Conservation (phyloP, 2,888 invertebrate genomes). For the Oconnorella tubifera region DNA sequence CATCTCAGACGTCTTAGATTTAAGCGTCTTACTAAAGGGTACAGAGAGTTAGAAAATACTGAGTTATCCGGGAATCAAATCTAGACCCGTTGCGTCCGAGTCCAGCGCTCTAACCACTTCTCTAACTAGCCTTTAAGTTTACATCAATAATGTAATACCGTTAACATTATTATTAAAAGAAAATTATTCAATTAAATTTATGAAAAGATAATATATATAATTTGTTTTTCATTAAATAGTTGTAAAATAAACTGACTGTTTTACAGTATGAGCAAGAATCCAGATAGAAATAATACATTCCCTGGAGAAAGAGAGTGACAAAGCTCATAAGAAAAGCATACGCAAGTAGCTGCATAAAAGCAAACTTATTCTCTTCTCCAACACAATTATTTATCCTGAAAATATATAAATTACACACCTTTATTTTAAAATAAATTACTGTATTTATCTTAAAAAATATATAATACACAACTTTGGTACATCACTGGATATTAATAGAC, state of each 20-base stretch:
- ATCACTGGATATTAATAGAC: too few relatives aligned
- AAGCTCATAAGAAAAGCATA: conserved; percentile 60
- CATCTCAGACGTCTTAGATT: too few relatives aligned
- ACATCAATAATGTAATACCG: neutral
- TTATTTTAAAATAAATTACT: too few relatives aligned
- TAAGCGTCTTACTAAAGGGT: too few relatives aligned
- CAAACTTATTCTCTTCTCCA: conserved; percentile 53
- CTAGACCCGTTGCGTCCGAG: neutral
- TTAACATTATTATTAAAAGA: neutral
- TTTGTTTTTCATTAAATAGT: neutral
- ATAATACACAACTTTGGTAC: too few relatives aligned
- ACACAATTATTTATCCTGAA: conserved; percentile 57
- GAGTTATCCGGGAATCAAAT: too few relatives aligned
- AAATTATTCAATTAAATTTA: neutral
- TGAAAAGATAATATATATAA: neutral
- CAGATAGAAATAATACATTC: conserved; percentile 4
- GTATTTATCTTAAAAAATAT: too few relatives aligned
- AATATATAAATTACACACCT: conserved; percentile 18
- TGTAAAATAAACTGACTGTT: conserved; percentile 1
- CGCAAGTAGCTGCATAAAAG: conserved; percentile 60
- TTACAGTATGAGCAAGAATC: conserved; percentile 8
- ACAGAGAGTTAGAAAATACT: too few relatives aligned
- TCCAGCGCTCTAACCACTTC: neutral
- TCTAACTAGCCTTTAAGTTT: neutral
- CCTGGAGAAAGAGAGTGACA: conserved; percentile 37